Conservation (phyloP, 2,113 vertebrate genomes). For the Corythaixoides concolor region DNA sequence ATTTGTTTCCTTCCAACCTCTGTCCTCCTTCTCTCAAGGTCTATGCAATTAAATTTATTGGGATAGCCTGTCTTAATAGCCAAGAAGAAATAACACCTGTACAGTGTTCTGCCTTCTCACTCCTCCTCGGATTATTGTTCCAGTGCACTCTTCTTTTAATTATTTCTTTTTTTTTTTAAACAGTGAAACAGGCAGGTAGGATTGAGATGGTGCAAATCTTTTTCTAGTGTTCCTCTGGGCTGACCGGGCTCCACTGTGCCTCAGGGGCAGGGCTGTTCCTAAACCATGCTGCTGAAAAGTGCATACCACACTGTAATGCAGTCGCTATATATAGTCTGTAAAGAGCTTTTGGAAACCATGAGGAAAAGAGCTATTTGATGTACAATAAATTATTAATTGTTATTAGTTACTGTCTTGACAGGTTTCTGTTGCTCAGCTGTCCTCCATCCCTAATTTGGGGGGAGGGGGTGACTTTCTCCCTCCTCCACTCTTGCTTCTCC, state of each 20-base stretch:
- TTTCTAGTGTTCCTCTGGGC: neutral
- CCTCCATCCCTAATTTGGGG: neutral
- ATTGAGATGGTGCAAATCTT: neutral
- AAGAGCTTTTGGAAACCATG: conserved; percentile 67
- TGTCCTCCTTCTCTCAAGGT: neutral
- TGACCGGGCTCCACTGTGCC: neutral
- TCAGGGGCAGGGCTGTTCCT: conserved; percentile 10
- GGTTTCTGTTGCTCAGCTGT: conserved; percentile 28
- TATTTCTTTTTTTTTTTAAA: neutral
- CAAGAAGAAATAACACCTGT: conserved; percentile 7
- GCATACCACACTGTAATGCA: conserved; percentile 55
- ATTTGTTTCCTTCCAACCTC: conserved; percentile 35
- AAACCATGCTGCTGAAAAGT: conserved; percentile 36
- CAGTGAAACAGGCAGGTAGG: neutral
- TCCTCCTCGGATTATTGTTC: neutral
- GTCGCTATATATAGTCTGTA: conserved; percentile 57
- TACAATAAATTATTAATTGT: conserved; percentile 67
- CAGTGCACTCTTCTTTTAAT: neutral
- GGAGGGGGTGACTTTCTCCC: neutral
- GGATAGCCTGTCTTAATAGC: conserved; percentile 17
- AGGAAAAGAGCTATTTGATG: conserved; percentile 61
- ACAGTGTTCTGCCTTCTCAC: neutral
- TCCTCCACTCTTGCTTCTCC: neutral
- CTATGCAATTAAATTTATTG: conserved; percentile 2
- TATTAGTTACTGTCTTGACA: conserved; percentile 57